These are phyloP conservation scores for Holothuria scabra DNA, from an alignment of 53 echinoderm and acorn worm genomes.

Conservation along the genomic window DNA sequence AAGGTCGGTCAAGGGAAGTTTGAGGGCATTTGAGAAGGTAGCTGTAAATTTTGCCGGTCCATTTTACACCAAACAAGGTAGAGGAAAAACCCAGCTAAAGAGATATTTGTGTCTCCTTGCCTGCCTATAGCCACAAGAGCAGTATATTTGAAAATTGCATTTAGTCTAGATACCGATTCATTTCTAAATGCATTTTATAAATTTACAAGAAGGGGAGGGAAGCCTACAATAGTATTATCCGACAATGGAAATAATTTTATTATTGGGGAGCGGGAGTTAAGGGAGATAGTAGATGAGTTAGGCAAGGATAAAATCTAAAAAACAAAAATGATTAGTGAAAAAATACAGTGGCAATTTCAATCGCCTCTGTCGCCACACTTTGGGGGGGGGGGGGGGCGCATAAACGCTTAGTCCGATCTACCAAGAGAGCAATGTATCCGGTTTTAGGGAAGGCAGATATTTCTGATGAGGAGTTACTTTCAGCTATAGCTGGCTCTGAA, in stretches of 20 bases:
- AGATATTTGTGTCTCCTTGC: constrained; percentile 13
- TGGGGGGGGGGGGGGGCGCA: constrained; percentile 45
- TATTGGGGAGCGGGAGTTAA: constrained; percentile 16
- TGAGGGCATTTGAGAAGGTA: background rate
- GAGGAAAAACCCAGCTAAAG: background rate
- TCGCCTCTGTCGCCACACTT: too few species aligned
- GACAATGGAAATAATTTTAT: constrained; percentile 55
- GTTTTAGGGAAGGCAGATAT: constrained; percentile 40
- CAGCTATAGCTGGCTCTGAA: constrained; percentile 42
- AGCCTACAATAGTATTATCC: constrained; percentile 1
- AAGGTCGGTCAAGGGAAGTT: background rate
- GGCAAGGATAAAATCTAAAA: constrained; percentile 30
- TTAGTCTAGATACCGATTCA: background rate
- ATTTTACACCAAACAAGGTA: constrained; percentile 2
- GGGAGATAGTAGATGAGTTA: constrained; percentile 16
- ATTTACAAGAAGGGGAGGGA: background rate
- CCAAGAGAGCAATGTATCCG: constrained; percentile 46
- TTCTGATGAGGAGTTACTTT: constrained; percentile 38
- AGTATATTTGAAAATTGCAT: constrained; percentile 16
- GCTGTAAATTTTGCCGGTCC: constrained; percentile 31
- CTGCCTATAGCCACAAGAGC: constrained; percentile 19
- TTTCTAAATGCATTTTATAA: background rate
- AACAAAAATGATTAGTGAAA: background rate
- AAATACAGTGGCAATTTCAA: constrained; percentile 45
- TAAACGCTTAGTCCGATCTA: constrained; percentile 25